Evolutionary conservation across 2,888 invertebrate species (phyloP).

Genomic region (Tachina lurida): DNA sequence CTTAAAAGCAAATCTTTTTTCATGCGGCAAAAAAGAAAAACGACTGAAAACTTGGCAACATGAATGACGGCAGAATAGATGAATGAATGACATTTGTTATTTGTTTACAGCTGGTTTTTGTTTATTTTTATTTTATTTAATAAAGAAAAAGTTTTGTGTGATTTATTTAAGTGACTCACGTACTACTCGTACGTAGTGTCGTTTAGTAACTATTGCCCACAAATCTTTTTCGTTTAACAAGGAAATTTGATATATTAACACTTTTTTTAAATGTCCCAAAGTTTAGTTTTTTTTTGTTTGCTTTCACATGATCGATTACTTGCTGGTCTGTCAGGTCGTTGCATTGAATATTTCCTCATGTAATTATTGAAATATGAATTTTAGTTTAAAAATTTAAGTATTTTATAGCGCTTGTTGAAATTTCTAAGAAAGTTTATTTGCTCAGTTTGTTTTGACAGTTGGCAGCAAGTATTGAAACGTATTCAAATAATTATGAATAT

Average conservation of each 20-base stretch:
- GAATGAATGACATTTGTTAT: slow-evolving; percentile 62
- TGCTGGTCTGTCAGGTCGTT: slow-evolving; percentile 8
- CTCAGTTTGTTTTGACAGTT: slow-evolving; percentile 21
- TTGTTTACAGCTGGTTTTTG: neutral
- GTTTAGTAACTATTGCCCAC: slow-evolving; percentile 1
- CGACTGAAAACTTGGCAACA: neutral
- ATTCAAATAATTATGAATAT: slow-evolving; percentile 41
- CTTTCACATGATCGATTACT: slow-evolving; percentile 41
- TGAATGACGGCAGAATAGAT: slow-evolving; percentile 29
- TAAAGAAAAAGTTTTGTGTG: slow-evolving; percentile 12
- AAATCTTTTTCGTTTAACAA: slow-evolving; percentile 37
- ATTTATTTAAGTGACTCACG: slow-evolving; percentile 36
- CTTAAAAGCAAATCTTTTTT: slow-evolving; percentile 4
- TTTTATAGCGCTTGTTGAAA: slow-evolving; percentile 7
- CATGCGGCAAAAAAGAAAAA: neutral
- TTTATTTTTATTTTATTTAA: neutral
- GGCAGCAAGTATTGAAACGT: neutral
- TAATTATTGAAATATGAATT: neutral
- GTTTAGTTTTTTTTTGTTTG: neutral
- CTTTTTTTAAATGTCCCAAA: slow-evolving; percentile 21
- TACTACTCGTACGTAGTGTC: neutral
- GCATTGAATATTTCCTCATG: slow-evolving; percentile 8
- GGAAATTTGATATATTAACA: slow-evolving; percentile 54
- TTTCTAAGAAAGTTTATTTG: slow-evolving; percentile 36
- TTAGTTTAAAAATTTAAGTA: neutral